Evolutionary conservation across 2,113 vertebrate species (phyloP).

Genomic region (Rhinogobius similis): DNA sequence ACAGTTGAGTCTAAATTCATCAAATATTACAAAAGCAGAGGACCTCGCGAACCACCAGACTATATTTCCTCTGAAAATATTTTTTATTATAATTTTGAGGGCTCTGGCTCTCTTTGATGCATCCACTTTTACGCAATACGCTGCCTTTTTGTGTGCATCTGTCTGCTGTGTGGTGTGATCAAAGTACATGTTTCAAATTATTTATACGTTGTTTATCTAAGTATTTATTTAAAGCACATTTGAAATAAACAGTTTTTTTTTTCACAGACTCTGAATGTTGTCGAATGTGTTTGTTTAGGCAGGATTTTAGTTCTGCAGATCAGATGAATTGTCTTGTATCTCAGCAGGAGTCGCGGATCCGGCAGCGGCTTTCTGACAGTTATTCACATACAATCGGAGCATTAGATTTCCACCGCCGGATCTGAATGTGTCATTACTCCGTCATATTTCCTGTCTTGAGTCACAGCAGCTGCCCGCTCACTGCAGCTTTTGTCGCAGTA

Average conservation of each 20-base stretch:
- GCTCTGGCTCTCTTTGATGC: background rate
- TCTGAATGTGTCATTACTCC: slow-evolving; percentile 5
- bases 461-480: slow-evolving; percentile 1
- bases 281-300: background rate
- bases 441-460: background rate
- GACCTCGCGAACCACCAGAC: too few species aligned
- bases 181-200: background rate
- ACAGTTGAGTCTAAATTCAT: too few species aligned
- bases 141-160: background rate
- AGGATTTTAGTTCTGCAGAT: background rate
- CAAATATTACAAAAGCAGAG: too few species aligned
- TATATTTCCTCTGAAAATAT: too few species aligned
- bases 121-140: background rate
- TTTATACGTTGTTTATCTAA: slow-evolving; percentile 6
- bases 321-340: background rate
- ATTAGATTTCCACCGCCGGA: background rate
- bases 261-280: background rate
- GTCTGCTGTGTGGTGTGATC: slow-evolving; percentile 1
- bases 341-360: background rate
- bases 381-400: slow-evolving; percentile 3
- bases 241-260: background rate
- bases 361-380: background rate
- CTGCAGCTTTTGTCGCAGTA: background rate
- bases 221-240: slow-evolving; percentile 4
- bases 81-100: background rate